A percentile compares a stretch with the other conserved stretches of the same genome.
These are phyloP conservation scores for Drosophila malerkotliana DNA, from an alignment of 1,140 invertebrate genomes.

Conservation along the genomic window DNA sequence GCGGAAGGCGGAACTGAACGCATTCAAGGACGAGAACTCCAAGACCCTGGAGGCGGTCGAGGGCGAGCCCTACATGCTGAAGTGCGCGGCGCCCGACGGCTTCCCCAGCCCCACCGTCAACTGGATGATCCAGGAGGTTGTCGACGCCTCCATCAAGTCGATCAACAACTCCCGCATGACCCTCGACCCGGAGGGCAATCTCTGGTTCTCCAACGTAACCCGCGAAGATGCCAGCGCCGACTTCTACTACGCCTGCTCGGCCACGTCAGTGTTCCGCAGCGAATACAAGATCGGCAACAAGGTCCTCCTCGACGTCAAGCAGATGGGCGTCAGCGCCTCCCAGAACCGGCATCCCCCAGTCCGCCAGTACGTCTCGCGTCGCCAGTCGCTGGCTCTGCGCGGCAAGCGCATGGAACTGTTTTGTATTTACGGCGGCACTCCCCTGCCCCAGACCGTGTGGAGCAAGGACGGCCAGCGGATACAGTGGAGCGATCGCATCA, in stretches of 20 bases:
- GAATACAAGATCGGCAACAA: constrained; percentile 96
- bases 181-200: constrained; percentile 95
- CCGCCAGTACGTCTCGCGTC: constrained; percentile 92
- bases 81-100: constrained; percentile 95
- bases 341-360: constrained; percentile 91
- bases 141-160: constrained; percentile 90
- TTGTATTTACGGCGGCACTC: constrained; percentile 96
- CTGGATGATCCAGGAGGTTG: constrained; percentile 93
- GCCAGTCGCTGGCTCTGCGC: constrained; percentile 92
- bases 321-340: constrained; percentile 89
- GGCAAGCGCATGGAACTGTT: constrained; percentile 93
- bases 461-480: constrained; percentile 90
- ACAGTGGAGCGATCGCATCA: constrained; percentile 89
- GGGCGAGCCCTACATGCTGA: constrained; percentile 93
- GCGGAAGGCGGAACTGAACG: constrained; percentile 96
- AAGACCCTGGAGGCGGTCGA: constrained; percentile 90
- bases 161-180: constrained; percentile 97
- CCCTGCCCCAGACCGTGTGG: constrained; percentile 93
- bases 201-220: constrained; percentile 98
- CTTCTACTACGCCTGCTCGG: constrained; percentile 94
- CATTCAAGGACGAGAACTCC: constrained; percentile 91
- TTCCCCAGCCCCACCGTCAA: constrained; percentile 97
- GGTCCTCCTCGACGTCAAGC: constrained; percentile 90
- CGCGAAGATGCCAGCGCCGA: constrained; percentile 91
- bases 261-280: constrained; percentile 93